Percentiles rank a stretch among this genome's conserved stretches.
These are phyloP conservation scores for Turnix velox DNA, from an alignment of 2,113 vertebrate genomes.

Conservation along the genomic window DNA sequence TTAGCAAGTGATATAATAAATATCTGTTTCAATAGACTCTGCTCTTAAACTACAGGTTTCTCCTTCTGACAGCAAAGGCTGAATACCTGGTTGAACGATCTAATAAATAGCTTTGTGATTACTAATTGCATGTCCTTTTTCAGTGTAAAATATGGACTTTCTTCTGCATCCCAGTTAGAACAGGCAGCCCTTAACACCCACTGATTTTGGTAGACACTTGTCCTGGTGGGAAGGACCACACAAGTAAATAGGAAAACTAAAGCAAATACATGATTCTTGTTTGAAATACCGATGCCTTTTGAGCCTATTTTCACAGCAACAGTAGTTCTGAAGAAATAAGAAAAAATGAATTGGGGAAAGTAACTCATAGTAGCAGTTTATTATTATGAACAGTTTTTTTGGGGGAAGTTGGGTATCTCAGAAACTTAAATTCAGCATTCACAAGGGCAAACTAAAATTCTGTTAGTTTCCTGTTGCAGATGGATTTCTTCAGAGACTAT, in stretches of 20 bases:
- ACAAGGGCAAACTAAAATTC: neutral
- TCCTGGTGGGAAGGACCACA: neutral
- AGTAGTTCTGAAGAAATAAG: neutral
- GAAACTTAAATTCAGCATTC: neutral
- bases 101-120: neutral
- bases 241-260: neutral
- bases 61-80: neutral
- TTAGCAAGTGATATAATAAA: neutral
- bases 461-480: neutral
- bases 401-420: neutral
- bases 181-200: neutral
- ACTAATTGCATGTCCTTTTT: neutral
- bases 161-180: neutral
- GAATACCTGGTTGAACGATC: neutral
- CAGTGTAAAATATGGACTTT: neutral
- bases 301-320: neutral
- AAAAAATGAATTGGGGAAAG: neutral
- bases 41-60: neutral
- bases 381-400: neutral
- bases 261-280: neutral
- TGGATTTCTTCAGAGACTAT: neutral
- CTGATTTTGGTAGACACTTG: neutral
- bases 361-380: neutral
- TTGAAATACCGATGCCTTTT: neutral
- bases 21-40: neutral